These are phyloP conservation scores for Hydraecia micacea DNA, from an alignment of 2,888 invertebrate genomes.

Conservation along the genomic window DNA sequence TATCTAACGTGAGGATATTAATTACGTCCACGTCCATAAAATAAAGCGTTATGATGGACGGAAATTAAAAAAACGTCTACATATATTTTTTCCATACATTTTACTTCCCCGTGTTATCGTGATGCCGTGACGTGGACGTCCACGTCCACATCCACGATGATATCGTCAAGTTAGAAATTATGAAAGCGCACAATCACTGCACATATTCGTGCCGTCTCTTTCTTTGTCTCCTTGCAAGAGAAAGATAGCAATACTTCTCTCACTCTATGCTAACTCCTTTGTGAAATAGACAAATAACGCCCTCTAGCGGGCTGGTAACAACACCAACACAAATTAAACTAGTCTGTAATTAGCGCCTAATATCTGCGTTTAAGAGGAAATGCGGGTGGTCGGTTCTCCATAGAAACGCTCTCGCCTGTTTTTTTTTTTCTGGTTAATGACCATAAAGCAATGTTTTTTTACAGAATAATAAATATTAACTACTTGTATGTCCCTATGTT, in stretches of 20 bases:
- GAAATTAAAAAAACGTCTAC: not conserved
- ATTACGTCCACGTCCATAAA: not conserved
- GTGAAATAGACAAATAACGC: conserved; percentile 25
- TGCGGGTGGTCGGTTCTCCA: no score
- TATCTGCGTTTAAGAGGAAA: conserved; percentile 11
- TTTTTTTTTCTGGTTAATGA: no score
- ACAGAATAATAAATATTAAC: no score
- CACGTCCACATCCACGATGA: not conserved
- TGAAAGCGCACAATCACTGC: not conserved
- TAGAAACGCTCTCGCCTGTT: no score
- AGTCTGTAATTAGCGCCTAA: conserved; percentile 31
- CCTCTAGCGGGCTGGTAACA: conserved; percentile 35
- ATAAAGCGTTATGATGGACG: not conserved
- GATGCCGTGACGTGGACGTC: not conserved
- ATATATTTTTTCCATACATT: not conserved
- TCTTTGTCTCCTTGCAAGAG: not conserved
- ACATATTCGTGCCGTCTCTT: conserved; percentile 12
- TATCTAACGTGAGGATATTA: no score
- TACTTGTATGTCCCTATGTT: no score
- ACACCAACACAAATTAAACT: conserved; percentile 48
- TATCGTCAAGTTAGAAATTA: not conserved
- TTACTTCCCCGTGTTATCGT: not conserved
- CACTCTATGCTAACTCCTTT: conserved; percentile 2
- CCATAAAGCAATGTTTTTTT: no score
- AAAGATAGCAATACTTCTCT: not conserved